phyloP scores from a whole-genome alignment of 2,113 vertebrate genomes.

The Pelecanoides urinatrix region DNA sequence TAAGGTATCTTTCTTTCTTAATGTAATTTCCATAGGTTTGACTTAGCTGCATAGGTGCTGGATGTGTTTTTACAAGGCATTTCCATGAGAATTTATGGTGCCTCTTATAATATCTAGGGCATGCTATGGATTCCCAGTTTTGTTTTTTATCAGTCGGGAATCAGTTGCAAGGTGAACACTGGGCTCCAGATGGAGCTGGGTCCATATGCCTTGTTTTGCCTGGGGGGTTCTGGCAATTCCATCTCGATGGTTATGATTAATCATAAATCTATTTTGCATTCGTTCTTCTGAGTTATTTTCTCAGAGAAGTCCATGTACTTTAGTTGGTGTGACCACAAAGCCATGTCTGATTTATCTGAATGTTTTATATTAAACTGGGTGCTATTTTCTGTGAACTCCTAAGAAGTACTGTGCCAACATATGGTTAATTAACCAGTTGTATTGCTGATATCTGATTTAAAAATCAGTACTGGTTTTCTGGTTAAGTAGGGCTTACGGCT shows the following conservation, averaged over 20 bases:
- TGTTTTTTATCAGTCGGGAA: neutral
- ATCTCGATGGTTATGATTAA: neutral
- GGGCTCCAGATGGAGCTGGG: neutral
- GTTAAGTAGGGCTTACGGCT: neutral
- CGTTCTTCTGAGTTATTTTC: neutral
- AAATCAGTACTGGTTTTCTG: neutral
- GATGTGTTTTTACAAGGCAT: neutral
- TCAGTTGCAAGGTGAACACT: neutral
- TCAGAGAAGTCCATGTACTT: neutral
- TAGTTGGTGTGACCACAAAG: neutral
- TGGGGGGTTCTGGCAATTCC: neutral
- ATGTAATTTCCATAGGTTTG: neutral
- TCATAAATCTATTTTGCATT: neutral
- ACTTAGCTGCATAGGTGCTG: neutral
- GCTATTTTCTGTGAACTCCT: neutral
- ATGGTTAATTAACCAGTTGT: neutral
- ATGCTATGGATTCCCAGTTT: neutral
- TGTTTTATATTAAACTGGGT: neutral
- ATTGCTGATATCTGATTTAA: neutral
- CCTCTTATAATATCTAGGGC: neutral
- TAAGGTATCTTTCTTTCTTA: neutral
- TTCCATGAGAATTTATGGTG: neutral
- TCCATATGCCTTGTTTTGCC: neutral
- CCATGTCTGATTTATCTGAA: neutral
- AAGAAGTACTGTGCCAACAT: neutral